phyloP scores from a whole-genome alignment of 2,113 vertebrate species.

The Solea senegalensis region DNA sequence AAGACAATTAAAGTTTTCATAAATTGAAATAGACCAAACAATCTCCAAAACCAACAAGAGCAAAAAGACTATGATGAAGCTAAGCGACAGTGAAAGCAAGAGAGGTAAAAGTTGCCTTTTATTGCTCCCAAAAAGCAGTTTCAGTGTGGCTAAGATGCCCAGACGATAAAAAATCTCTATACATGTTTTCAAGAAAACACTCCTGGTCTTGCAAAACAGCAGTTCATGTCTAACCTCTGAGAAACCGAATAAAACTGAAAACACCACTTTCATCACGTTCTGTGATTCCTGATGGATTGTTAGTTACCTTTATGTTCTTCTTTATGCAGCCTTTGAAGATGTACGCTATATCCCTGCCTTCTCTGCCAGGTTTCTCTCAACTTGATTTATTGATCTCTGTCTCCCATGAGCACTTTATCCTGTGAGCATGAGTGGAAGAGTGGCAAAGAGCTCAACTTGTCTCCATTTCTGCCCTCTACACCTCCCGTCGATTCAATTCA shows the following conservation, averaged over 20 bases:
- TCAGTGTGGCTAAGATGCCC: too few relatives aligned
- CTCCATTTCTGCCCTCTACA: slow-evolving; percentile 33
- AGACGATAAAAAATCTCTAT: too few relatives aligned
- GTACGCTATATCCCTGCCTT: slow-evolving; percentile 15
- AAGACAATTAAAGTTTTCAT: too few relatives aligned
- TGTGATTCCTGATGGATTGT: slow-evolving; percentile 69
- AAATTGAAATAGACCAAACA: too few relatives aligned
- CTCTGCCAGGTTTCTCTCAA: slow-evolving; percentile 46
- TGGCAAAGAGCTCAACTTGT: slow-evolving; percentile 44
- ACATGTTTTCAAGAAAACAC: slow-evolving; percentile 1
- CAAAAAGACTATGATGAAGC: too few relatives aligned
- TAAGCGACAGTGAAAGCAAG: too few relatives aligned
- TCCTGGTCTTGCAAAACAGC: slow-evolving; percentile 44
- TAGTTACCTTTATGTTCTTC: slow-evolving; percentile 47
- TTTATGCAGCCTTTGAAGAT: slow-evolving; percentile 57
- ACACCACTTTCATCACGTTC: slow-evolving; percentile 62
- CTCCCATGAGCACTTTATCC: slow-evolving; percentile 33
- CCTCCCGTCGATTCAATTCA: slow-evolving; percentile 34
- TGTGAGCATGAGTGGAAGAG: slow-evolving; percentile 12
- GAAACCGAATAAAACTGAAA: slow-evolving; percentile 39
- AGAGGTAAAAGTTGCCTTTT: too few relatives aligned
- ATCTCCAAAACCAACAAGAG: too few relatives aligned
- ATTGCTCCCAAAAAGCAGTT: too few relatives aligned
- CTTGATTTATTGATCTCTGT: slow-evolving; percentile 39
- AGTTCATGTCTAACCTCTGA: slow-evolving; percentile 42